Conservation (phyloP, 2,888 invertebrate species). For the Epistrophe grossulariae region DNA sequence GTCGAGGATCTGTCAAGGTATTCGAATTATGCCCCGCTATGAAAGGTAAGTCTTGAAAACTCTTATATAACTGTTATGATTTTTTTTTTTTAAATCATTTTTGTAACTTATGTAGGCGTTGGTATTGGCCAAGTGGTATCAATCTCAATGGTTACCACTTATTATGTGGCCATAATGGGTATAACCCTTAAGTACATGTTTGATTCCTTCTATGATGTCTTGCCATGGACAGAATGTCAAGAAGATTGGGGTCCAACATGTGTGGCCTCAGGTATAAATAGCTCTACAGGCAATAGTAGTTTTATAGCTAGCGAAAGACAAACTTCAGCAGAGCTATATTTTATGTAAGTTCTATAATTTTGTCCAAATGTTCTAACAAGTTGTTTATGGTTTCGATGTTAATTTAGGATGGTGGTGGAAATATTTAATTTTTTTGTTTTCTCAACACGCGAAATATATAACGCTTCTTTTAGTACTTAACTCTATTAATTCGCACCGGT, state of each 20-base stretch:
- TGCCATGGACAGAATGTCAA: conserved; percentile 88
- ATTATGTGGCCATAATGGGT: conserved; percentile 89
- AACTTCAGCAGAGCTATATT: conserved; percentile 84
- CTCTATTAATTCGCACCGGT: conserved; percentile 18
- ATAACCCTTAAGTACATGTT: conserved; percentile 87
- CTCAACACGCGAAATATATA: background rate
- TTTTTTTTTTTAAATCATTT: background rate
- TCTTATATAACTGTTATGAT: background rate
- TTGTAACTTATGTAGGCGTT: conserved; percentile 84
- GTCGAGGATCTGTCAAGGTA: conserved; percentile 88
- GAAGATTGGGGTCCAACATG: conserved; percentile 85
- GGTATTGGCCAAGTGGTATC: conserved; percentile 86
- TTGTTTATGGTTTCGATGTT: background rate
- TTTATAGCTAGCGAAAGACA: conserved; percentile 76
- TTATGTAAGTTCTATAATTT: conserved; percentile 82
- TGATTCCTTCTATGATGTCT: conserved; percentile 86
- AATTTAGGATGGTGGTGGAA: conserved; percentile 18
- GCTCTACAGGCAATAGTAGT: conserved; percentile 75
- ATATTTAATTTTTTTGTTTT: background rate
- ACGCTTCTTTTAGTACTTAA: conserved; percentile 1
- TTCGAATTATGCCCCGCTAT: conserved; percentile 88
- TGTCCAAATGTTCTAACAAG: background rate
- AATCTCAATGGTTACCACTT: conserved; percentile 86
- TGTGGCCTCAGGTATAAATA: conserved; percentile 81
- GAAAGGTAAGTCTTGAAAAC: conserved; percentile 85